Conservation (phyloP, 2,888 invertebrate species). For the Lasioglossum villosulum region DNA sequence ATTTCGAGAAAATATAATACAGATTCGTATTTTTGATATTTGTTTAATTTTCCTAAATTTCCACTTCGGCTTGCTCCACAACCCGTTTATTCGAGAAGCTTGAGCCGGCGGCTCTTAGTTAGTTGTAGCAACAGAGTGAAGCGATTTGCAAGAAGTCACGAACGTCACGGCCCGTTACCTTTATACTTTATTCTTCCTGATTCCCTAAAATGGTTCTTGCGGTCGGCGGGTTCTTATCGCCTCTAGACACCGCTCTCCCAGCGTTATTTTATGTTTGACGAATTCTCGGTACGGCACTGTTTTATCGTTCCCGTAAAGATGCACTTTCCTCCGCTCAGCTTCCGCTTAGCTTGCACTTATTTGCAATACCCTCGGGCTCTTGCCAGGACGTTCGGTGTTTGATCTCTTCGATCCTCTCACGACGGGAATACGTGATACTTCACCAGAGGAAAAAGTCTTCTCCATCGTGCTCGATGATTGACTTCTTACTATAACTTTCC, state of each 20-base stretch:
- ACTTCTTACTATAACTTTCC: neutral
- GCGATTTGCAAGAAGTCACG: constrained; percentile 36
- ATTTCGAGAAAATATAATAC: neutral
- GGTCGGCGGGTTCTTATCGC: constrained; percentile 13
- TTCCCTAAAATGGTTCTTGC: constrained; percentile 9
- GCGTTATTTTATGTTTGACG: constrained; percentile 26
- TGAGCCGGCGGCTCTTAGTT: neutral
- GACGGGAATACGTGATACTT: neutral
- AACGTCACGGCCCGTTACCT: constrained; percentile 16
- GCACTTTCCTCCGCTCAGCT: neutral
- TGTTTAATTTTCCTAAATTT: no score
- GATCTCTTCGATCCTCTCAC: neutral
- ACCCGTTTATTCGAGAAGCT: constrained; percentile 13
- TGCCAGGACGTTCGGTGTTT: neutral
- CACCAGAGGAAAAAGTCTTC: neutral
- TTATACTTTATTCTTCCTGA: constrained; percentile 14
- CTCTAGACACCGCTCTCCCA: constrained; percentile 6
- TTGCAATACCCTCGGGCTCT: constrained; percentile 11
- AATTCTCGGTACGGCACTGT: constrained; percentile 6
- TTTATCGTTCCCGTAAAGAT: constrained; percentile 25
- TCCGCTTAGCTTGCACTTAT: neutral
- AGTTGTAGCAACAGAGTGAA: constrained; percentile 10
- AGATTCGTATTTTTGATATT: neutral
- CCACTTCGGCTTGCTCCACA: no score
- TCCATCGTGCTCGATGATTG: neutral